Base-by-base conservation (phyloP, 2,113 vertebrate genomes). In the Halichoerus grypus region DNA sequence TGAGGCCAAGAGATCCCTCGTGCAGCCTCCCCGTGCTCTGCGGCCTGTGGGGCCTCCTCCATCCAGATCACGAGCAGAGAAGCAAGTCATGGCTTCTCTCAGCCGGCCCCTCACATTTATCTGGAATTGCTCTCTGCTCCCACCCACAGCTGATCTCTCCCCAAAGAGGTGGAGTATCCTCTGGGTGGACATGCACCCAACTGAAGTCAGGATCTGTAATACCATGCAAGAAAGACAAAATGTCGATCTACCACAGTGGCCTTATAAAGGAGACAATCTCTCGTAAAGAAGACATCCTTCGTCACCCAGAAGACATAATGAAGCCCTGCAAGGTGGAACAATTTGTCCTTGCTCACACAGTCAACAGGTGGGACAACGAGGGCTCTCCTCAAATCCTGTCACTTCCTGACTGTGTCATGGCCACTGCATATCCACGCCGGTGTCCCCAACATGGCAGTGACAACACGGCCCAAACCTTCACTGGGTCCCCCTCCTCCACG, bases 11-110 rank as follows among this genome's bases (percentile, higher is more conserved):
- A 57, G 63, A n/a, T 3, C n/a, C 42, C 36, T 84, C 1, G 0
- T 22, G 16, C 13, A 15, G n/a, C 36, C 5, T 0, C 22, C 46
- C 6, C 26, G 5, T 19, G 22, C 88, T 33, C 46, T 57, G 65
- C 3, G 0, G 4, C 31, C 55, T 1, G 16, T 6, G 0, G 7
- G 33, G 4, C 53, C 26, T 8, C 0, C 10, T 33, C 33, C 31
- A 0, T 16, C 24, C 21, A 24, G 42, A 31, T 28, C 36, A 33
- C 2, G 0, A 4, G 21, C 6, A 4, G 13, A 26, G 76, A 55
- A 57, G 4, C 33, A 42, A 39, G 12, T 11, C 7, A 1, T 0
- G 2, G 3, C 24, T 81, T 7, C 18, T 36, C 3, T 0, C 49
- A 2, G 18, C 19, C 12, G 11, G 26, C 21, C 55, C 39, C 39